Conservation (phyloP, 1,140 invertebrate species). For the Drosophila arawakana region DNA sequence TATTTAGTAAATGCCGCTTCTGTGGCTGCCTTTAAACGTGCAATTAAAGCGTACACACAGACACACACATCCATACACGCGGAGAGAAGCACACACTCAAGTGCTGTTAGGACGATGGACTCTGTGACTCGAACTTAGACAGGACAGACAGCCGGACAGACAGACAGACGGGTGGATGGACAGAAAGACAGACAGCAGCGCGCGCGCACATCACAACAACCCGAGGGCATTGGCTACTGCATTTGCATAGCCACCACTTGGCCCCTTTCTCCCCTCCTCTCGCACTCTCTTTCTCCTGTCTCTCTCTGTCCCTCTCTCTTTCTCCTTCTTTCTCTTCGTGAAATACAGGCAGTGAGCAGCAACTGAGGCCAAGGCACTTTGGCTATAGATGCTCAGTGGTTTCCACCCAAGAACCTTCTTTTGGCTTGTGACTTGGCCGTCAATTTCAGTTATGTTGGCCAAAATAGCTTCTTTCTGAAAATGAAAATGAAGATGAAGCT, state of each 20-base stretch:
- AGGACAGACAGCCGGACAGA: conserved; percentile 6
- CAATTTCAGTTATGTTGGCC: conserved; percentile 62
- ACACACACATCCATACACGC: conserved; percentile 21
- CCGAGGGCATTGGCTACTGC: conserved; percentile 84
- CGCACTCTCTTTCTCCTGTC: not conserved
- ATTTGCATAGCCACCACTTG: conserved; percentile 80
- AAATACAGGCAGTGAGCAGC: conserved; percentile 8
- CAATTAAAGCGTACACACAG: conserved; percentile 72
- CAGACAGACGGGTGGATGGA: conserved; percentile 22
- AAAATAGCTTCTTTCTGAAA: conserved; percentile 53
- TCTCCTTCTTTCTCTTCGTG: not conserved
- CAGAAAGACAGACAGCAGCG: conserved; percentile 48
- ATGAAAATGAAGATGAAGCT: conserved; percentile 14
- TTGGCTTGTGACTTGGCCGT: conserved; percentile 35
- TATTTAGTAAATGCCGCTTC: conserved; percentile 83
- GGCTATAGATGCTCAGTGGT: not conserved
- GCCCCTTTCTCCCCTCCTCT: not conserved
- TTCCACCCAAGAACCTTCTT: conserved; percentile 41
- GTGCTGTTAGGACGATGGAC: conserved; percentile 42
- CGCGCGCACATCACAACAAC: conserved; percentile 81
- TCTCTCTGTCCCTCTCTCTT: not conserved
- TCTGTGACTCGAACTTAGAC: conserved; percentile 21
- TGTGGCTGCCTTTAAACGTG: conserved; percentile 81
- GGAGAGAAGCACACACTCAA: not conserved
- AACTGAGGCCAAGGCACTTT: conserved; percentile 17